phyloP scores from a whole-genome alignment of 2,888 invertebrate species.

The Ectemnius lituratus region DNA sequence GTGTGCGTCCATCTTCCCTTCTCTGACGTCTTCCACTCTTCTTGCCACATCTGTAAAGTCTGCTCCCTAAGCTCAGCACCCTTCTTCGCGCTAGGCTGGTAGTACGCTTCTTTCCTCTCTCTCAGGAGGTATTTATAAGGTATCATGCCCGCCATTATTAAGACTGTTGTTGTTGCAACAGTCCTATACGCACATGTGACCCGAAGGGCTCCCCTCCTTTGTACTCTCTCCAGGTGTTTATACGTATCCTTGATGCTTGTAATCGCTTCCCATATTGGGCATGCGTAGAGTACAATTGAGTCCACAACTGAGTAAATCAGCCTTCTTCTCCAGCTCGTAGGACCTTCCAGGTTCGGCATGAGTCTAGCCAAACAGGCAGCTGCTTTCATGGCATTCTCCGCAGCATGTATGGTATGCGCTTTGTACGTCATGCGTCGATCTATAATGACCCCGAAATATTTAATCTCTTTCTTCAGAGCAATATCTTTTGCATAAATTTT shows the following conservation, averaged over 20 bases:
- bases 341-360: not conserved
- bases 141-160: not conserved
- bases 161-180: not conserved
- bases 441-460: not conserved
- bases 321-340: not conserved
- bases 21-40: not conserved
- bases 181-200: not conserved
- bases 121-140: too few relatives aligned
- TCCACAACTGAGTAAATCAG: not conserved
- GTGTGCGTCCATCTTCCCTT: not conserved
- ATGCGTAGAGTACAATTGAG: not conserved
- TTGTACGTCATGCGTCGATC: not conserved
- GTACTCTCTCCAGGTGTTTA: not conserved
- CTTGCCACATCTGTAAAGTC: not conserved
- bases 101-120: not conserved
- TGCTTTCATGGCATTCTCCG: not conserved
- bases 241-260: not conserved
- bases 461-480: not conserved
- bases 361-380: not conserved
- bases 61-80: too few relatives aligned
- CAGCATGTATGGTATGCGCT: not conserved
- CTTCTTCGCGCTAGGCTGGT: not conserved
- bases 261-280: not conserved
- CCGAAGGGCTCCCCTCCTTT: not conserved
- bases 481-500: too few relatives aligned